phyloP scores from a whole-genome alignment of 2,888 invertebrate species.

The Lycocerus yunnanus region DNA sequence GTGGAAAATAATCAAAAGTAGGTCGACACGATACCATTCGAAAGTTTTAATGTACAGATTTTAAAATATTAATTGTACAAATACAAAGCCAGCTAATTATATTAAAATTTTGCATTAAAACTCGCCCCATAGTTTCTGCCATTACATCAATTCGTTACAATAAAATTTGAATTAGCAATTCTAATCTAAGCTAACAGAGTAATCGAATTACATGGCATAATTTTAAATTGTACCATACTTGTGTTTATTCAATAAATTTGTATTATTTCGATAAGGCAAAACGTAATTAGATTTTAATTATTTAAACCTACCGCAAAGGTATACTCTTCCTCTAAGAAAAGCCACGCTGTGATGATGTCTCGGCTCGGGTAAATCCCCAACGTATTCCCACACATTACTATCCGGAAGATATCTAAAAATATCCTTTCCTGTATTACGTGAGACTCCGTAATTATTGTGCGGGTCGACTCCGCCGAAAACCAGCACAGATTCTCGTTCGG shows the following conservation, averaged over 20 bases:
- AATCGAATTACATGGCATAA: not conserved
- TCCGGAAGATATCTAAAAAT: constrained; percentile 65
- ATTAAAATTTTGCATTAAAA: not conserved
- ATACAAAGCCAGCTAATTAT: not conserved
- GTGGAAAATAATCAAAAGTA: not conserved
- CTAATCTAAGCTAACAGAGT: not conserved
- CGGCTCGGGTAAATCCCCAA: constrained; percentile 71
- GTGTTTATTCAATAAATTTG: not conserved
- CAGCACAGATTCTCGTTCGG: constrained; percentile 65
- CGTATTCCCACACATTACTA: constrained; percentile 67
- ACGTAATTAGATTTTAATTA: constrained; percentile 54
- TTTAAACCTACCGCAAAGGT: constrained; percentile 63
- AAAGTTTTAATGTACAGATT: not conserved
- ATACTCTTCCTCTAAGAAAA: constrained; percentile 67
- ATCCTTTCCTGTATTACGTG: constrained; percentile 65
- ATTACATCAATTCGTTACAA: not conserved
- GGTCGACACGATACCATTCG: not conserved
- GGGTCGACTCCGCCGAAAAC: constrained; percentile 74
- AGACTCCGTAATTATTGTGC: constrained; percentile 61
- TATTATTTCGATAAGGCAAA: not conserved
- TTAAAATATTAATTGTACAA: not conserved
- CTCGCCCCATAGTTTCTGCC: not conserved
- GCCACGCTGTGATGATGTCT: constrained; percentile 71
- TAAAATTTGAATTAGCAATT: not conserved
- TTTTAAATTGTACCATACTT: not conserved